phyloP scores from a whole-genome alignment of 2,888 invertebrate genomes.

The Malthinus flaveolus region DNA sequence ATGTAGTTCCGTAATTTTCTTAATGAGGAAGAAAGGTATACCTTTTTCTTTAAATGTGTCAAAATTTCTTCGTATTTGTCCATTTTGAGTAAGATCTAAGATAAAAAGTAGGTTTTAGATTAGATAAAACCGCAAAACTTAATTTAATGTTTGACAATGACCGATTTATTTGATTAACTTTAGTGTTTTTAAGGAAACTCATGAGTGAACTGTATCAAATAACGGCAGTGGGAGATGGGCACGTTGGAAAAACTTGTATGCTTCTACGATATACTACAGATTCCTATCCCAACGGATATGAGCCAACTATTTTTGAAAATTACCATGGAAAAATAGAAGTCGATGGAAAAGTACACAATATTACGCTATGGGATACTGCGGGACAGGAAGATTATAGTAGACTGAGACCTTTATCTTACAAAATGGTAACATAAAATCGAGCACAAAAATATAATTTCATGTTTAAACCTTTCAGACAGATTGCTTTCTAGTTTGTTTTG shows the following conservation, averaged over 20 bases:
- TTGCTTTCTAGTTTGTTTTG: slow-evolving; percentile 82
- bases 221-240: slow-evolving; percentile 87
- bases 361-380: slow-evolving; percentile 84
- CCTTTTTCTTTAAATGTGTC: too few species aligned
- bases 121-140: too few species aligned
- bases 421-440: slow-evolving; percentile 61
- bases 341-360: slow-evolving; percentile 72
- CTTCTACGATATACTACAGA: slow-evolving; percentile 49
- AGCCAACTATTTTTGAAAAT: slow-evolving; percentile 69
- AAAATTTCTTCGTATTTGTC: too few species aligned
- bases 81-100: too few species aligned
- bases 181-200: neutral
- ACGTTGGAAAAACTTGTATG: slow-evolving; percentile 91
- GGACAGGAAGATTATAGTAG: slow-evolving; percentile 86
- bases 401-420: slow-evolving; percentile 79
- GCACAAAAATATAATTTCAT: neutral
- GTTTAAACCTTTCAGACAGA: slow-evolving; percentile 66
- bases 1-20: too few species aligned
- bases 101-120: too few species aligned
- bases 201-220: slow-evolving; percentile 49
- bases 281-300: slow-evolving; percentile 9
- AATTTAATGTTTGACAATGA: too few species aligned
- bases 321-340: slow-evolving; percentile 76
- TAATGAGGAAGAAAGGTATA: too few species aligned
- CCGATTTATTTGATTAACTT: too few species aligned